phyloP scores from a whole-genome alignment of 1,140 invertebrate genomes.

The Leptonema lineaticorne region DNA sequence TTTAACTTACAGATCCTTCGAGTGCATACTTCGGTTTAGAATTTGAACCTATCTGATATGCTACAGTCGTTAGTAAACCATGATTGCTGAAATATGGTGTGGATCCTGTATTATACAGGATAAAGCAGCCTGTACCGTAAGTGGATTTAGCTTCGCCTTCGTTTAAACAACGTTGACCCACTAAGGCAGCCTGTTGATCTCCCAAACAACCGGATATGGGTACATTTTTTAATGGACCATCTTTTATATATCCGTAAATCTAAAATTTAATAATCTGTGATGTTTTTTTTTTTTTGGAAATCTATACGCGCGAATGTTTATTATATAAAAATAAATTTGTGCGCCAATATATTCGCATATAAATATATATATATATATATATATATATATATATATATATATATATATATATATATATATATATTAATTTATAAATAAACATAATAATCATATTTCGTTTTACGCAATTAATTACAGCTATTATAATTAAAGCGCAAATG shows the following conservation, averaged over 20 bases:
- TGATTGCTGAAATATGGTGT: constrained; percentile 78
- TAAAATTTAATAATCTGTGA: constrained; percentile 54
- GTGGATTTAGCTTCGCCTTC: constrained; percentile 94
- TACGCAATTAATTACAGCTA: too few species aligned
- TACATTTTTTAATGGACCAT: constrained; percentile 67
- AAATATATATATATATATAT: too few species aligned
- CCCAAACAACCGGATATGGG: constrained; percentile 85
- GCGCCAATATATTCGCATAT: too few species aligned
- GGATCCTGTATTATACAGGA: constrained; percentile 92
- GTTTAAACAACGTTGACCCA: constrained; percentile 90
- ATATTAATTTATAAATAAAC: too few species aligned
- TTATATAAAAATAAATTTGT: background rate
- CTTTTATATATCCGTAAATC: constrained; percentile 73
- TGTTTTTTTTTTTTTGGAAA: background rate
- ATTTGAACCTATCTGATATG: constrained; percentile 86
- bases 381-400: too few species aligned
- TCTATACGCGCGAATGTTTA: background rate
- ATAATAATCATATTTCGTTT: too few species aligned
- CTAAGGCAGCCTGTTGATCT: constrained; percentile 92
- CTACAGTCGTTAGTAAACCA: constrained; percentile 93
- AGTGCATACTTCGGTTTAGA: constrained; percentile 81
- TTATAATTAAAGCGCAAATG: too few species aligned
- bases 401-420: too few species aligned
- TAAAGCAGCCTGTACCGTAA: constrained; percentile 95
- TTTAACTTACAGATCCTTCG: constrained; percentile 78